Percentiles rank a stretch among this genome's conserved stretches.
phyloP scores from a whole-genome alignment of 2,113 vertebrate species.

The Picathartes gymnocephalus region DNA sequence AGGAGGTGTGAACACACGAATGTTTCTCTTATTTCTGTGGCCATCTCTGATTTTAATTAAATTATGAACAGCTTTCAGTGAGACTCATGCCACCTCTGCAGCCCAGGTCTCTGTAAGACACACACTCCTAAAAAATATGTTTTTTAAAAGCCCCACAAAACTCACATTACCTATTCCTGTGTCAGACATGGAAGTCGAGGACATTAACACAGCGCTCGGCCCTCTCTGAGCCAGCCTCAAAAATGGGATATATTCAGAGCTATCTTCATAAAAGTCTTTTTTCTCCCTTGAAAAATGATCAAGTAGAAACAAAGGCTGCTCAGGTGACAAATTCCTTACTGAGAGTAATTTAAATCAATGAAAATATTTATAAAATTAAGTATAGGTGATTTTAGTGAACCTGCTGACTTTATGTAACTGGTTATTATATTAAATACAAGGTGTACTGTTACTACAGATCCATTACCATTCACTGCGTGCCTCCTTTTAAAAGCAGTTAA shows the following conservation, averaged over 20 bases:
- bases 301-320: neutral
- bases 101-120: neutral
- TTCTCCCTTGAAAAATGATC: neutral
- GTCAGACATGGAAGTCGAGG: neutral
- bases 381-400: neutral
- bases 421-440: conserved; percentile 14
- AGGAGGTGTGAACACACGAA: neutral
- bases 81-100: neutral
- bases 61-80: neutral
- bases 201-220: neutral
- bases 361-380: conserved; percentile 6
- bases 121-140: neutral
- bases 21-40: neutral
- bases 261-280: neutral
- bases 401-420: neutral
- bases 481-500: neutral
- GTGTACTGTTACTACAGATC: neutral
- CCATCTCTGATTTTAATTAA: neutral
- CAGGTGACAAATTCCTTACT: neutral
- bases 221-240: neutral
- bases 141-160: neutral
- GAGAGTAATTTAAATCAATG: neutral
- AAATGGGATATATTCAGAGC: neutral
- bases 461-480: neutral
- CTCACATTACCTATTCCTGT: neutral